Conservation (phyloP, 2,888 invertebrate species). For the Podotricha telesiphe region DNA sequence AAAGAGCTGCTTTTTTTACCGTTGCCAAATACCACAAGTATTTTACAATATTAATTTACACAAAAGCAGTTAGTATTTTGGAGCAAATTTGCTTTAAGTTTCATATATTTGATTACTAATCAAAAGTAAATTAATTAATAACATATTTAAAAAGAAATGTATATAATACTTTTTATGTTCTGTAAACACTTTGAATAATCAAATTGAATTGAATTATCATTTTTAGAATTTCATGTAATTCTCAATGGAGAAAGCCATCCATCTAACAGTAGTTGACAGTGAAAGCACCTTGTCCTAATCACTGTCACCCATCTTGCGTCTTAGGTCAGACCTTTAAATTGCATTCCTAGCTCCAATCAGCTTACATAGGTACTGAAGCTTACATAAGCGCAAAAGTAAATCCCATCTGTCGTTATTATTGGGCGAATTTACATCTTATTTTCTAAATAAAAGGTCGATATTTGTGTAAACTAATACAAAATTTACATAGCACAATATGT, state of each 20-base stretch:
- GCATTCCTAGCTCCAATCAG: constrained; percentile 45
- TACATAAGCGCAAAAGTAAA: constrained; percentile 55
- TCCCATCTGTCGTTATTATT: constrained; percentile 57
- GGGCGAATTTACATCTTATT: constrained; percentile 49
- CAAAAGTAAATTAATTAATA: too few relatives aligned
- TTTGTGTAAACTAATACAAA: constrained; percentile 37
- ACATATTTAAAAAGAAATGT: too few relatives aligned
- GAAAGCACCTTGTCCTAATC: constrained; percentile 29
- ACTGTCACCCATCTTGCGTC: constrained; percentile 36
- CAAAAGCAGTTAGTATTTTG: too few relatives aligned
- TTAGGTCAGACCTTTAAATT: constrained; percentile 35
- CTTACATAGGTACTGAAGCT: constrained; percentile 51
- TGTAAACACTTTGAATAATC: neutral
- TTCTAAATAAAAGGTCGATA: constrained; percentile 3
- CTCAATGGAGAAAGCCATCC: constrained; percentile 14
- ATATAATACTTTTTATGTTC: too few relatives aligned
- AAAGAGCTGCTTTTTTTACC: too few relatives aligned
- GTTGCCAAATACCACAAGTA: too few relatives aligned
- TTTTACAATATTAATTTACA: too few relatives aligned
- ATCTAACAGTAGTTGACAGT: constrained; percentile 23
- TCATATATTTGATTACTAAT: too few relatives aligned
- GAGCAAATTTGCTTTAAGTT: too few relatives aligned
- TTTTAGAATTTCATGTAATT: neutral
- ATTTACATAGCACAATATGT: constrained; percentile 68
- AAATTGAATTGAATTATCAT: neutral